A percentile compares a stretch with the other conserved stretches of the same genome.
Conservation (phyloP, 1,140 invertebrate species). For the Eriosoma lanigerum region DNA sequence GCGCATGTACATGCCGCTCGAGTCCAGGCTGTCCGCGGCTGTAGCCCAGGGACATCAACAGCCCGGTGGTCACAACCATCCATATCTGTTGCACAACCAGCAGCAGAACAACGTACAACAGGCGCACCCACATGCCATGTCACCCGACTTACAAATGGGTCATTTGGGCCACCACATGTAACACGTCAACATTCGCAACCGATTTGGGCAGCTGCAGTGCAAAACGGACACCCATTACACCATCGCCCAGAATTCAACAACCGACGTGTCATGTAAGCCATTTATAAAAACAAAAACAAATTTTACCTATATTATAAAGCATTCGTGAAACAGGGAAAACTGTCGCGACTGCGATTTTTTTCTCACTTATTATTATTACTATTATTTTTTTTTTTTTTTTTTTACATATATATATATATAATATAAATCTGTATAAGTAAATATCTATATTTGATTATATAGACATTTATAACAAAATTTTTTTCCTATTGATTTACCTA, state of each 20-base stretch:
- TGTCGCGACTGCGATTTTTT: background rate
- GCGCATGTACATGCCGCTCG: constrained; percentile 48
- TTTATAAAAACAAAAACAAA: constrained; percentile 17
- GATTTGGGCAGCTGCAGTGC: background rate
- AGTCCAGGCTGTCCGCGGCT: constrained; percentile 34
- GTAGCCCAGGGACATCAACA: constrained; percentile 28
- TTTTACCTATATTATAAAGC: background rate
- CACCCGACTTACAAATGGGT: constrained; percentile 39
- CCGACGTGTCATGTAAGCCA: constrained; percentile 45
- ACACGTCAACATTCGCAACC: background rate
- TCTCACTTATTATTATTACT: background rate
- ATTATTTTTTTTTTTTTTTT: background rate
- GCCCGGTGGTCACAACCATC: constrained; percentile 2
- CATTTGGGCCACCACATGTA: constrained; percentile 46
- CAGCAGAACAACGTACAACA: constrained; percentile 39
- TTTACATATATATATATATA: no score
- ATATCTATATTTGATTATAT: no score
- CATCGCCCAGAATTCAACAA: background rate
- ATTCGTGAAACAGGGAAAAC: constrained; percentile 1
- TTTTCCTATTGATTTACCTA: no score
- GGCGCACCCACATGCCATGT: constrained; percentile 32
- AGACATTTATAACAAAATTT: no score
- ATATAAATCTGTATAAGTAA: no score
- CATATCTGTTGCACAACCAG: constrained; percentile 14
- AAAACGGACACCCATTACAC: background rate